A percentile compares a stretch with the other conserved stretches of the same genome.
phyloP scores from a whole-genome alignment of 2,113 vertebrate species.

The Mesoclemmys tuberculata region DNA sequence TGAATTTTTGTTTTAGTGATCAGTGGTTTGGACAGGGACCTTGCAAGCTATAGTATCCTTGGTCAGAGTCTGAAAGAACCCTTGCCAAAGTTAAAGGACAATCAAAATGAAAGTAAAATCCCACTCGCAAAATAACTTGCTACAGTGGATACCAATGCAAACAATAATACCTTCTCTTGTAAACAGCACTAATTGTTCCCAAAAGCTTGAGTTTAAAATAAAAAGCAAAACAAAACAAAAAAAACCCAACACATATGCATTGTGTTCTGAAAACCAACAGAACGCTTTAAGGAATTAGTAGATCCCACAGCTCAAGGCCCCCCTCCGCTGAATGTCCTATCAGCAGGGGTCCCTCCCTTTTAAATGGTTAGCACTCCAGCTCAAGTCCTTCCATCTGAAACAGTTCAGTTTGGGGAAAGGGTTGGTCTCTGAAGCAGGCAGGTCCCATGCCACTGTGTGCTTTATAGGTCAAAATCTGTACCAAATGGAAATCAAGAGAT shows the following conservation, averaged over 20 bases:
- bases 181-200: too few species aligned
- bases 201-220: background rate
- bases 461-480: background rate
- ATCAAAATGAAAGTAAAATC: background rate
- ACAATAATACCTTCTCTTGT: too few species aligned
- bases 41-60: background rate
- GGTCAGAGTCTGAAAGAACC: background rate
- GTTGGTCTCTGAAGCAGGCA: rapidly evolving
- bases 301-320: background rate
- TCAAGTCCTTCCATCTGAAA: background rate
- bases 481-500: background rate
- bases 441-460: rapidly evolving
- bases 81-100: background rate
- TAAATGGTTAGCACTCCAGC: background rate
- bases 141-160: too few species aligned
- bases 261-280: too few species aligned
- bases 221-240: too few species aligned
- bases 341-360: background rate
- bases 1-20: background rate
- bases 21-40: background rate
- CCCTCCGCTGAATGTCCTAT: background rate
- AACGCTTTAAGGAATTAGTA: too few species aligned
- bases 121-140: too few species aligned
- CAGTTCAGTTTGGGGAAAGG: background rate
- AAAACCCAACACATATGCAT: too few species aligned